Percentiles rank a stretch among this genome's conserved stretches.
Evolutionary conservation across 2,888 invertebrate genomes (phyloP).

Genomic region (Odiellus spinosus): DNA sequence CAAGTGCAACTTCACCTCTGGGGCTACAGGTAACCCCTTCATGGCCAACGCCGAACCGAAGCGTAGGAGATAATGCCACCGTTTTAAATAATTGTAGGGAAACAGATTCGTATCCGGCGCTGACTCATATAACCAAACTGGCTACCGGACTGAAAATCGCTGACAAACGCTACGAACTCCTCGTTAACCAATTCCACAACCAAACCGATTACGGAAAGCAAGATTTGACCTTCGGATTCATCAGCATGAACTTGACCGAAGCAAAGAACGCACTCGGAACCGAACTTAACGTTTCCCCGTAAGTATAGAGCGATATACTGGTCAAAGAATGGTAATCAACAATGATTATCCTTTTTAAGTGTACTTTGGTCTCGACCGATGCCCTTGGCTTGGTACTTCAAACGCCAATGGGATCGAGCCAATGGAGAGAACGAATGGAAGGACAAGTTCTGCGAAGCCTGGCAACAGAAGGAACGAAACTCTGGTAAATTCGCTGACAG

Average conservation of each 20-base stretch:
- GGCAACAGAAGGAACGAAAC: constrained; percentile 69
- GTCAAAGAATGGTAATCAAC: background rate
- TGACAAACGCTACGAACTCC: constrained; percentile 11
- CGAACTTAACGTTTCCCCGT: constrained; percentile 1
- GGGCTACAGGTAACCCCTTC: constrained; percentile 47
- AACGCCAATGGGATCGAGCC: constrained; percentile 65
- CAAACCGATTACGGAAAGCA: constrained; percentile 45
- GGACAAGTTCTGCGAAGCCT: constrained; percentile 64
- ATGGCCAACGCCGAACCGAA: background rate
- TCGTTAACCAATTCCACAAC: constrained; percentile 47
- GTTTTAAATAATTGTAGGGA: constrained; percentile 40
- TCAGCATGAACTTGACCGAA: constrained; percentile 70
- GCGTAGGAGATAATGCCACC: background rate
- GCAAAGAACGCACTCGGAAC: constrained; percentile 31
- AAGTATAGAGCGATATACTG: constrained; percentile 7
- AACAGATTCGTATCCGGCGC: constrained; percentile 57
- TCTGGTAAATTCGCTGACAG: constrained; percentile 51
- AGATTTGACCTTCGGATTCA: constrained; percentile 68
- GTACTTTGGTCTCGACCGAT: constrained; percentile 81
- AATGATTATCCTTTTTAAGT: constrained; percentile 26
- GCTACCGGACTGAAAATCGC: constrained; percentile 13
- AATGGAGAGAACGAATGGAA: constrained; percentile 64
- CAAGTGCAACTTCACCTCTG: constrained; percentile 68
- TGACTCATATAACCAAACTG: constrained; percentile 50
- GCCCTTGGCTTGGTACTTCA: constrained; percentile 83